Conservation (phyloP, 2,113 vertebrate genomes). For the Thunnus maccoyii region DNA sequence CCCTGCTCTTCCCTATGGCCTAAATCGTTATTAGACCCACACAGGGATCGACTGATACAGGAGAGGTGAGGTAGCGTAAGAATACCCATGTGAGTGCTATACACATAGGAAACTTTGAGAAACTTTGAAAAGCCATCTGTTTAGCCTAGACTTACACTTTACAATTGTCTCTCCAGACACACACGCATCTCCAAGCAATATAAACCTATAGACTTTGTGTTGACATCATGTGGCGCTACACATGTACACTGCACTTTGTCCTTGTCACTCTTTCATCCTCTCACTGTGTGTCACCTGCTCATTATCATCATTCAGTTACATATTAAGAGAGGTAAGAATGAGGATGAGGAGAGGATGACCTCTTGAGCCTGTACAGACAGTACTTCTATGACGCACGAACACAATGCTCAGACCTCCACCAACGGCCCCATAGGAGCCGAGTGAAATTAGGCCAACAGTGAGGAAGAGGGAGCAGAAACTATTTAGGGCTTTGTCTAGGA, state of each 20-base stretch:
- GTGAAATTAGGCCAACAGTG: slow-evolving; percentile 50
- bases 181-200: slow-evolving; percentile 47
- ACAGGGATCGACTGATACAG: slow-evolving; percentile 16
- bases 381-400: slow-evolving; percentile 57
- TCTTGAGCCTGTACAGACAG: slow-evolving; percentile 1
- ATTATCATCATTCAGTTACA: slow-evolving; percentile 20
- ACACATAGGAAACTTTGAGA: slow-evolving; percentile 31
- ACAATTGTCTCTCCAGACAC: slow-evolving; percentile 30
- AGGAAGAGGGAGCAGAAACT: slow-evolving; percentile 10
- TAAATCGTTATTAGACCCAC: slow-evolving; percentile 28
- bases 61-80: slow-evolving; percentile 33
- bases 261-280: slow-evolving; percentile 25
- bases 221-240: slow-evolving; percentile 38
- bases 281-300: slow-evolving; percentile 30
- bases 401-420: slow-evolving; percentile 34
- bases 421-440: slow-evolving; percentile 22
- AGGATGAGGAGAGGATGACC: neutral
- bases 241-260: slow-evolving; percentile 23
- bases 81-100: slow-evolving; percentile 35
- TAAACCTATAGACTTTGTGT: slow-evolving; percentile 41
- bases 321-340: neutral
- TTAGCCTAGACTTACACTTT: slow-evolving; percentile 53
- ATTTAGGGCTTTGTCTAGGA: neutral
- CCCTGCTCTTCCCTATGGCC: slow-evolving; percentile 31
- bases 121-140: slow-evolving; percentile 59